Percentiles rank a stretch among this genome's conserved stretches.
Evolutionary conservation across 2,113 vertebrate genomes (phyloP).

Genomic region (Gavialis gangeticus): DNA sequence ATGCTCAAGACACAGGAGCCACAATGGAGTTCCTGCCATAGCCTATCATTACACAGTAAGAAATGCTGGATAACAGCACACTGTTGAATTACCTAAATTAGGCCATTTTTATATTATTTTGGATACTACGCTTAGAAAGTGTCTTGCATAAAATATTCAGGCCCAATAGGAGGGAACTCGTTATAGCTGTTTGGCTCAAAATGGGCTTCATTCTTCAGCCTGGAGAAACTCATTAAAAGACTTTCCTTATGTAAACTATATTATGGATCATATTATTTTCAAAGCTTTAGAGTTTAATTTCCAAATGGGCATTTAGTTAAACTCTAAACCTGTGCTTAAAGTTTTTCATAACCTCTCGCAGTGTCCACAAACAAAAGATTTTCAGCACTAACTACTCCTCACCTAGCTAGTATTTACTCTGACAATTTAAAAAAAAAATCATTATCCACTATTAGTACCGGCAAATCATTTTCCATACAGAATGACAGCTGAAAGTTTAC

Average conservation of each 20-base stretch:
- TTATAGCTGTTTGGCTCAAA: neutral
- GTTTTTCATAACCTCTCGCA: neutral
- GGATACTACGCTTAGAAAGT: neutral
- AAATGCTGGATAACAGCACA: constrained; percentile 9
- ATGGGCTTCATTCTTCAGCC: neutral
- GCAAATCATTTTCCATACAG: no score
- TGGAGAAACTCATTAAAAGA: neutral
- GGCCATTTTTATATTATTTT: neutral
- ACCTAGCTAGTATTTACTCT: no score
- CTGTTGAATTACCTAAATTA: constrained; percentile 21
- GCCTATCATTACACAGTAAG: neutral
- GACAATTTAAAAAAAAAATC: no score
- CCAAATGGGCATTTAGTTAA: neutral
- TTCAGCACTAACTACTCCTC: neutral
- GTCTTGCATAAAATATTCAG: neutral
- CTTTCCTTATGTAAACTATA: fast-evolving
- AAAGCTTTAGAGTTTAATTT: neutral
- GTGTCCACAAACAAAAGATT: neutral
- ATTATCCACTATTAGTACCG: no score
- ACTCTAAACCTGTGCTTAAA: neutral
- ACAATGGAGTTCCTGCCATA: neutral
- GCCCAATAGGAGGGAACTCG: fast-evolving
- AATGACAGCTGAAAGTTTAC: no score
- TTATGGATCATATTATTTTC: fast-evolving
- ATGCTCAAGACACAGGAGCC: neutral